Conservation (phyloP, 1,140 invertebrate genomes). For the Diprion similis region DNA sequence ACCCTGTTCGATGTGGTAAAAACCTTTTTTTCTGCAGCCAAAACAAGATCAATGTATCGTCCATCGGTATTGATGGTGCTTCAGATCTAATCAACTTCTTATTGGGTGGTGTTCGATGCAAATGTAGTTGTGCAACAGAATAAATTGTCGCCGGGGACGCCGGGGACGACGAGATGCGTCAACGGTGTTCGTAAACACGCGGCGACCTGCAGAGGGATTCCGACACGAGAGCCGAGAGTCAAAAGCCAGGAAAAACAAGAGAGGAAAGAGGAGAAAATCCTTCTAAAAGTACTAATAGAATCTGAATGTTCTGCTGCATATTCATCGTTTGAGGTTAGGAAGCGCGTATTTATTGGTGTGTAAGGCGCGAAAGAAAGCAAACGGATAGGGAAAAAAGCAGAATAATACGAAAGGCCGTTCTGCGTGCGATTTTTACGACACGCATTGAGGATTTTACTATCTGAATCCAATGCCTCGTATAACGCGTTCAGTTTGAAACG, state of each 20-base stretch:
- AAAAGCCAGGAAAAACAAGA: background rate
- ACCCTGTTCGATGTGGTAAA: no score
- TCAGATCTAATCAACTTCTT: slow-evolving; percentile 2
- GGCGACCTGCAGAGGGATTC: background rate
- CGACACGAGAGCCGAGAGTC: background rate
- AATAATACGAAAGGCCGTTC: no score
- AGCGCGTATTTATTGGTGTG: no score
- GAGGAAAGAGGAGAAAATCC: background rate
- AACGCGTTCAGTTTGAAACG: no score
- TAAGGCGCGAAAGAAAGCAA: no score
- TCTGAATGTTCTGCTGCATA: background rate
- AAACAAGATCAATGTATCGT: no score
- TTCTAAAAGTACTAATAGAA: background rate
- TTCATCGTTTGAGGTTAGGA: background rate
- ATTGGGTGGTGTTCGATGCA: slow-evolving; percentile 1
- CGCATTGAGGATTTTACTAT: no score
- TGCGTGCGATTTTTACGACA: no score
- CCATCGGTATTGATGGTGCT: background rate
- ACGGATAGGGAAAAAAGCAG: no score
- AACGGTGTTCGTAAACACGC: background rate
- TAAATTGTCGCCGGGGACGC: background rate
- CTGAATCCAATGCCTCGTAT: no score
- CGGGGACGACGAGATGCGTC: background rate
- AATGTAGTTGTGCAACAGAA: background rate
- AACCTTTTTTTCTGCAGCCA: no score